Evolutionary conservation across 1,140 invertebrate species (phyloP).

Genomic region (Eumeta japonica): DNA sequence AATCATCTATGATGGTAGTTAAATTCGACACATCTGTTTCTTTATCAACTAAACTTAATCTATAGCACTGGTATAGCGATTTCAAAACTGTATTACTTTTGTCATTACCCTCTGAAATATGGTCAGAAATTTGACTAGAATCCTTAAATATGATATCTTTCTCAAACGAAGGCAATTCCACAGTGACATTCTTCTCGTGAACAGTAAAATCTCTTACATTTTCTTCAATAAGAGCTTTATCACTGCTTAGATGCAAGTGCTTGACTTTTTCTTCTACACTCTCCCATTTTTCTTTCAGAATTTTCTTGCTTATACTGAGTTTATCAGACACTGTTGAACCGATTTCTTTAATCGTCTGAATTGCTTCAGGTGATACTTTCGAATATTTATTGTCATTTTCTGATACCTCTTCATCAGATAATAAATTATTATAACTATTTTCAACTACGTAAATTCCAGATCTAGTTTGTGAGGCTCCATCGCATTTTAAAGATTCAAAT

Average conservation of each 20-base stretch:
- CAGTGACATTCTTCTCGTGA: no score
- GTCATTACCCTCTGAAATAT: slow-evolving; percentile 28
- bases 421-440: slow-evolving; percentile 52
- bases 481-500: slow-evolving; percentile 39
- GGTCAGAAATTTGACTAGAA: slow-evolving; percentile 46
- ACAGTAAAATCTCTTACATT: no score
- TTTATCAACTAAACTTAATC: slow-evolving; percentile 42
- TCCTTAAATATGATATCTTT: slow-evolving; percentile 45
- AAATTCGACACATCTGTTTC: slow-evolving; percentile 41
- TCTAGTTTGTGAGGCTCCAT: slow-evolving; percentile 46
- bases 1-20: slow-evolving; percentile 38
- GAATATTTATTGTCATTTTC: slow-evolving; percentile 35
- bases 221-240: slow-evolving; percentile 19
- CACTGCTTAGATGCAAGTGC: slow-evolving; percentile 31
- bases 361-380: slow-evolving; percentile 37
- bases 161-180: no score
- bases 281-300: slow-evolving; percentile 54
- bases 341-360: slow-evolving; percentile 56
- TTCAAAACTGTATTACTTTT: slow-evolving; percentile 34
- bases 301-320: slow-evolving; percentile 52
- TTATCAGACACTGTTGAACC: slow-evolving; percentile 52
- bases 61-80: slow-evolving; percentile 46
- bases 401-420: slow-evolving; percentile 26
- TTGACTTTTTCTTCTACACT: slow-evolving; percentile 50
- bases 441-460: slow-evolving; percentile 58